Base-by-base conservation (phyloP, 2,113 vertebrate species). In the Osmerus eperlanus region DNA sequence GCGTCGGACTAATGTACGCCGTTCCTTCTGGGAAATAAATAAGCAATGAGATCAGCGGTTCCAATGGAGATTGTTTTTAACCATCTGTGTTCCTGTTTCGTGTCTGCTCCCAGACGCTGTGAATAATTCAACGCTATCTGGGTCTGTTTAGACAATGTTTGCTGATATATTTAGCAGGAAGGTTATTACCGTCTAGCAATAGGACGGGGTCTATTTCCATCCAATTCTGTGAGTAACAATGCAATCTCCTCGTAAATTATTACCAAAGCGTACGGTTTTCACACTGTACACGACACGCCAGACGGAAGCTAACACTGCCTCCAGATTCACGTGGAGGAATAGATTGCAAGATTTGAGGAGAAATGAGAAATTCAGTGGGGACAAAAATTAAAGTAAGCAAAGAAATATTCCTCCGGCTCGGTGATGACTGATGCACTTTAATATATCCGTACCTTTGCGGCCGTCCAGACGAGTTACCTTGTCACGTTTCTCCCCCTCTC, bases 71-170 rank as follows among this genome's bases (percentile, higher is more conserved):
- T 74, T 71, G 65, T 54, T 59, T 59, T 66, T 56, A 0, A 19
- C 51, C 64, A 29, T 78, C 79, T 65, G 25, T 78, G 77, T 63
- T 58, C 67, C 11, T 2, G 12, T 76, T 63, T 54, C 67, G 4
- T 1, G 8, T 76, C 74, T 72, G 65, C 64, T 65, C 77, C 41
- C 18, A 51, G 68, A 54, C 53, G 2, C 53, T 59, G 85, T 88
- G 83, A 90, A 86, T 87, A 79, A 88, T 87, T 87, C 65, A 88
- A 80, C 74, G 63, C 82, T 63, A 62, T 9, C 9, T 71, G 77
- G 84, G 72, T 75, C 76, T 5, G 56, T 47, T 74, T 72, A 41
- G 71, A 71, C 81, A 70, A 15, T 28, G 52, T 65, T 65, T 71
- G 62, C 62, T 70, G 84, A 84, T 79, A 83, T 78, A 80, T 81